A percentile compares a stretch with the other conserved stretches of the same genome.
phyloP scores from a whole-genome alignment of 2,797 vertebrate genomes.

The Heterohyrax brucei region DNA sequence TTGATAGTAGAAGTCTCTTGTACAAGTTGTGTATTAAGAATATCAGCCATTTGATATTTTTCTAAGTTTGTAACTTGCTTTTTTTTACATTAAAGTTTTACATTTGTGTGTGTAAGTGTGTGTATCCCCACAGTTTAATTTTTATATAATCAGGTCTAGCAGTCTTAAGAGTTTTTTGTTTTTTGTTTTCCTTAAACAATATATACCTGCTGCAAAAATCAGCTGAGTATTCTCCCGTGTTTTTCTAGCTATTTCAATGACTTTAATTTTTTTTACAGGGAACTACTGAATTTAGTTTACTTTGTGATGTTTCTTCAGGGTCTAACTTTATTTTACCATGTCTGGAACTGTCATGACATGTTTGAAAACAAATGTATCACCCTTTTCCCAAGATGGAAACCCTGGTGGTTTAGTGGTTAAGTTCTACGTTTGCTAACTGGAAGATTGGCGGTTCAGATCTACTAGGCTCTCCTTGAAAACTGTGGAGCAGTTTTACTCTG shows the following conservation, averaged over 20 bases:
- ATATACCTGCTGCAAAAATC: neutral
- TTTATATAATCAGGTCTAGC: neutral
- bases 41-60: neutral
- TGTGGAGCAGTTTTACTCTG: too few species aligned
- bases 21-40: neutral
- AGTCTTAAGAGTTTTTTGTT: neutral
- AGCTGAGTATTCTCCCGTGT: neutral
- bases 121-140: neutral
- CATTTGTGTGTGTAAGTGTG: neutral
- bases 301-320: neutral
- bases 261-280: slow-evolving; percentile 14
- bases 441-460: too few species aligned
- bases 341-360: slow-evolving; percentile 25
- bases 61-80: neutral
- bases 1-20: neutral
- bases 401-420: too few species aligned
- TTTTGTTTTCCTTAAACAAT: neutral
- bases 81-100: neutral
- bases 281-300: neutral
- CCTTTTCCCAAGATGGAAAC: neutral
- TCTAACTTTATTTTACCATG: slow-evolving; percentile 12
- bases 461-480: too few species aligned
- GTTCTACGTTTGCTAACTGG: too few species aligned
- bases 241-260: slow-evolving; percentile 4
- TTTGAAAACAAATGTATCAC: neutral